Evolutionary conservation across 2,113 vertebrate species (phyloP).

Genomic region (Hiodon tergisus): DNA sequence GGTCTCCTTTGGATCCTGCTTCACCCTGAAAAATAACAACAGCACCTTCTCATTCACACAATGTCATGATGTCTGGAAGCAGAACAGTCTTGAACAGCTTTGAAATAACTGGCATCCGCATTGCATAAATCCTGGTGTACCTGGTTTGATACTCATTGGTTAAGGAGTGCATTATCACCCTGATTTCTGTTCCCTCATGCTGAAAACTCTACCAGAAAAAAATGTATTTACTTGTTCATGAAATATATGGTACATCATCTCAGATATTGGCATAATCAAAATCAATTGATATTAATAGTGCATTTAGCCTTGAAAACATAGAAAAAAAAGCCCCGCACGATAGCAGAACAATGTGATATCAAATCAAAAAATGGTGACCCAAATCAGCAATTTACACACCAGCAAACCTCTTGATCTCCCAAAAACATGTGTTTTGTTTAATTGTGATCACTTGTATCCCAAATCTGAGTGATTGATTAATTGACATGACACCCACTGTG

Average conservation of each 20-base stretch:
- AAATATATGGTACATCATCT: slow-evolving; percentile 13
- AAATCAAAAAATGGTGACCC: not conserved
- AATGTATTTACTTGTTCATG: slow-evolving; percentile 12
- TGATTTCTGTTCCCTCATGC: too few relatives aligned
- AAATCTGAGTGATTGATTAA: too few relatives aligned
- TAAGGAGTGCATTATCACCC: too few relatives aligned
- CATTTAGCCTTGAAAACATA: not conserved
- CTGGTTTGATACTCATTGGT: too few relatives aligned
- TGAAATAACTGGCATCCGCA: too few relatives aligned
- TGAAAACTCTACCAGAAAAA: not conserved
- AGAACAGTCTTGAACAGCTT: too few relatives aligned
- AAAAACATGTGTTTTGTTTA: too few relatives aligned
- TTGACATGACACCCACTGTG: too few relatives aligned
- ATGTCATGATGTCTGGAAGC: not conserved
- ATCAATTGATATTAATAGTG: slow-evolving; percentile 14
- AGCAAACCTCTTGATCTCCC: too few relatives aligned
- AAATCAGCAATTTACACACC: not conserved
- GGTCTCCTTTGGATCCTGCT: slow-evolving; percentile 54
- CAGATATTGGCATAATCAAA: slow-evolving; percentile 8
- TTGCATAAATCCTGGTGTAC: too few relatives aligned
- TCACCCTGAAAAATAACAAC: slow-evolving; percentile 49
- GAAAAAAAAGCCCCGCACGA: not conserved
- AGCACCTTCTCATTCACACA: slow-evolving; percentile 16
- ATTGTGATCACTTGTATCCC: too few relatives aligned
- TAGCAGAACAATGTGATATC: slow-evolving; percentile 3